phyloP scores from a whole-genome alignment of 2,113 vertebrate genomes.

The Calidris pygmaea region DNA sequence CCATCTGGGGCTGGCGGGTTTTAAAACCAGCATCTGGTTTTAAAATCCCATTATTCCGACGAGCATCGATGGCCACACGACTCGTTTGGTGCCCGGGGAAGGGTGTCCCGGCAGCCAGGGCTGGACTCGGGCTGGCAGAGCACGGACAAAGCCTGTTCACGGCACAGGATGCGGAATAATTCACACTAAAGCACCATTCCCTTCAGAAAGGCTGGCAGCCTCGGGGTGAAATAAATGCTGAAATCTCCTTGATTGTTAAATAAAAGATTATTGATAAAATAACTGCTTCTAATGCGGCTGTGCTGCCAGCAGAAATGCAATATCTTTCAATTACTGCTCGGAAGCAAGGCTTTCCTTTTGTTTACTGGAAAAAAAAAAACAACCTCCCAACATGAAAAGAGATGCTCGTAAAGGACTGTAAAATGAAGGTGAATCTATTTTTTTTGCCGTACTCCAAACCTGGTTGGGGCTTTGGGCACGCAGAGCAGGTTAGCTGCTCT shows the following conservation, averaged over 20 bases:
- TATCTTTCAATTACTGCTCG: constrained; percentile 28
- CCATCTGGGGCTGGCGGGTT: neutral
- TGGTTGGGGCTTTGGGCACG: accelerated
- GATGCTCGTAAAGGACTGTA: neutral
- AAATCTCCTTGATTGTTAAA: constrained; percentile 65
- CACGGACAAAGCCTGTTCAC: neutral
- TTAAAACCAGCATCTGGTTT: neutral
- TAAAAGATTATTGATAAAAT: constrained; percentile 54
- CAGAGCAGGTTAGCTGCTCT: neutral
- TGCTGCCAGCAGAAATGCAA: neutral
- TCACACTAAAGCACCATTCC: neutral
- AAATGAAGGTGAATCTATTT: neutral
- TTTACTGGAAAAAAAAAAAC: constrained; percentile 17
- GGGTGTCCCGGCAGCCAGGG: neutral
- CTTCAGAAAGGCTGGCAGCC: constrained; percentile 28
- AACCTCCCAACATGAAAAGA: neutral
- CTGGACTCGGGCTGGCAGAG: neutral
- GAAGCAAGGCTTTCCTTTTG: neutral
- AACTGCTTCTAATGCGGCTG: constrained; percentile 55
- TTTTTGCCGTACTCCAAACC: neutral
- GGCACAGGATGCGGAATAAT: neutral
- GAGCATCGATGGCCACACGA: neutral
- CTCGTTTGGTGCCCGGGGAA: neutral
- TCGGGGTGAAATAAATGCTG: constrained; percentile 43
- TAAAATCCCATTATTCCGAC: accelerated